Percentiles rank a stretch among this genome's conserved stretches.
Conservation (phyloP, 2,113 vertebrate genomes). For the Paracyprichromis sp. region DNA sequence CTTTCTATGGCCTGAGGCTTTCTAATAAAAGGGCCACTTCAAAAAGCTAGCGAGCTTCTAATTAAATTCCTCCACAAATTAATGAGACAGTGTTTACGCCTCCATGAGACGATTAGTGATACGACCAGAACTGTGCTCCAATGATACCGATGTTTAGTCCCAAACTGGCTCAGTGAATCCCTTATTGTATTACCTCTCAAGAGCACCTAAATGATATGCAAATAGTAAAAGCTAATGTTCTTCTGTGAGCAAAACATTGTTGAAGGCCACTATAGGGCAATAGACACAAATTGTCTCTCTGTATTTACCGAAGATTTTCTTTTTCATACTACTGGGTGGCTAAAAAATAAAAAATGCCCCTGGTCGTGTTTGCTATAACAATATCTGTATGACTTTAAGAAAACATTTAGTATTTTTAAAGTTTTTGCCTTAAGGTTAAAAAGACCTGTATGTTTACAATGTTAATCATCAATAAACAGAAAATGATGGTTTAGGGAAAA, state of each 20-base stretch:
- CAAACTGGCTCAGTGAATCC: neutral
- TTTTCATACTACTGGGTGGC: neutral
- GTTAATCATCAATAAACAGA: neutral
- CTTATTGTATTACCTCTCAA: neutral
- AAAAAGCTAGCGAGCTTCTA: constrained; percentile 43
- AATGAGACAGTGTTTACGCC: constrained; percentile 43
- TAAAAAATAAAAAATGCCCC: neutral
- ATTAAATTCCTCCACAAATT: constrained; percentile 53
- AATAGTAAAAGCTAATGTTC: constrained; percentile 9
- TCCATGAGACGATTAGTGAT: constrained; percentile 17
- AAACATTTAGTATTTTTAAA: neutral
- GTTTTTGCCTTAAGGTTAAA: neutral
- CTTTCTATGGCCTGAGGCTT: neutral
- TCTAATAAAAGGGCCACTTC: constrained; percentile 40
- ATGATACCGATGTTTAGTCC: neutral
- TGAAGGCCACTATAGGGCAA: neutral
- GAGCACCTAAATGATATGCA: constrained; percentile 11
- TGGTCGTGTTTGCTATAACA: neutral
- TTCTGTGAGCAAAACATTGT: neutral
- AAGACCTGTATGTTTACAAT: neutral
- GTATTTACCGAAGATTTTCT: neutral
- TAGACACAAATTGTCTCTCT: neutral
- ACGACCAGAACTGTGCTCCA: neutral
- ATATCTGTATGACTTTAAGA: neutral
- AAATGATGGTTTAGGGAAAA: neutral